Evolutionary conservation across 1,140 invertebrate species (phyloP).

Genomic region (Bombus terrestris): DNA sequence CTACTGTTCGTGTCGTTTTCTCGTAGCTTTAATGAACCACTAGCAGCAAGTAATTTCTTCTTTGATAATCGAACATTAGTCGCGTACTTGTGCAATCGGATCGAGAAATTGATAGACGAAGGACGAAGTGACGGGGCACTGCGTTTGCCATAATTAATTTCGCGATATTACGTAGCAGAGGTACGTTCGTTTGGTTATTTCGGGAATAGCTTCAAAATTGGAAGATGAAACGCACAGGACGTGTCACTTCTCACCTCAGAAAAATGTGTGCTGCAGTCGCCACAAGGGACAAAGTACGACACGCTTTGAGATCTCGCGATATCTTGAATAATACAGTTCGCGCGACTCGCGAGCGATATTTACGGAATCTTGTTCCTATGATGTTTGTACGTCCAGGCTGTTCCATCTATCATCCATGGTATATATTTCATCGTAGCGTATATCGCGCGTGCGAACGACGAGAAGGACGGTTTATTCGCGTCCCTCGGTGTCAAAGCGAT

Average conservation of each 20-base stretch:
- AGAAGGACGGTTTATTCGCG: background rate
- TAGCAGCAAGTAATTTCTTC: fast-evolving
- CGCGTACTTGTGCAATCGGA: no score
- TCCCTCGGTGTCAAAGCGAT: background rate
- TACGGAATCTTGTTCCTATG: background rate
- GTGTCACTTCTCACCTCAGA: fast-evolving
- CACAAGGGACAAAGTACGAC: no score
- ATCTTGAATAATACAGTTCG: background rate
- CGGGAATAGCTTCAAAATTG: no score
- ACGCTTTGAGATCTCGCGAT: background rate
- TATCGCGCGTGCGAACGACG: fast-evolving
- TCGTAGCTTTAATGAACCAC: no score
- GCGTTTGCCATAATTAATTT: no score
- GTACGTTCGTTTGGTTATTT: no score
- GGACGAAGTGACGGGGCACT: fast-evolving
- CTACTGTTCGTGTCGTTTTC: no score
- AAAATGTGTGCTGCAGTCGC: no score
- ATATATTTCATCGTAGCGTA: no score
- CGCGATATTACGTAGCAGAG: no score
- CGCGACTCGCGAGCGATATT: background rate
- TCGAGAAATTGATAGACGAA: no score
- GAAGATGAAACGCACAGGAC: no score
- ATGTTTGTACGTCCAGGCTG: background rate
- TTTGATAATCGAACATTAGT: fast-evolving
- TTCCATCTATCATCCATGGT: background rate